Evolutionary conservation across 2,797 vertebrate genomes (phyloP).

Genomic region (Brachyalestes nurse): DNA sequence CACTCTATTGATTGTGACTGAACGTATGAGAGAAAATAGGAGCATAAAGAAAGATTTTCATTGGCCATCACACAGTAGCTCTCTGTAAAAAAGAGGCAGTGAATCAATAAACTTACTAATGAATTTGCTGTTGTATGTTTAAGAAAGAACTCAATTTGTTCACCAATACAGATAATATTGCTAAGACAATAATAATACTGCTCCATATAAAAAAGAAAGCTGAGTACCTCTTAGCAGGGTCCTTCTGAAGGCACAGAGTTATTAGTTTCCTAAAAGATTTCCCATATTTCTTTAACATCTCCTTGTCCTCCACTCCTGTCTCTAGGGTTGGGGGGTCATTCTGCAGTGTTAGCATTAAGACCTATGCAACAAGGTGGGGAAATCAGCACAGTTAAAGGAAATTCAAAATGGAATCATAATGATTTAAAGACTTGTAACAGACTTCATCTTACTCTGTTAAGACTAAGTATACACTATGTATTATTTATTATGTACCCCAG

Average conservation of each 20-base stretch:
- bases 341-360: slow-evolving; percentile 96
- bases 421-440: too few relatives aligned
- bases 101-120: slow-evolving; percentile 21
- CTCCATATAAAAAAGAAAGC: background rate
- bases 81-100: background rate
- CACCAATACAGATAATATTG: background rate
- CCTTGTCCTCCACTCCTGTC: slow-evolving; percentile 96
- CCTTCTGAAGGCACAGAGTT: slow-evolving; percentile 97
- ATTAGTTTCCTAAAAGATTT: slow-evolving; percentile 98
- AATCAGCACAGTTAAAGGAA: background rate
- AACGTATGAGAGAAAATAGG: slow-evolving; percentile 20
- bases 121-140: slow-evolving; percentile 19
- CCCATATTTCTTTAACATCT: slow-evolving; percentile 94
- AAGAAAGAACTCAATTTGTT: slow-evolving; percentile 41
- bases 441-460: too few relatives aligned
- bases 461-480: too few relatives aligned
- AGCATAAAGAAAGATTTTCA: slow-evolving; percentile 3
- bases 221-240: slow-evolving; percentile 92
- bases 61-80: background rate
- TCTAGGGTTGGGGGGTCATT: slow-evolving; percentile 95
- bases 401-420: background rate
- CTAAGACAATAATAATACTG: slow-evolving; percentile 35
- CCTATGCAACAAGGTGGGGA: slow-evolving; percentile 72
- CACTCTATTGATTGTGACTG: slow-evolving; percentile 36
- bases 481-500: too few relatives aligned